phyloP scores from a whole-genome alignment of 2,113 vertebrate species.

The Plotosus lineatus region DNA sequence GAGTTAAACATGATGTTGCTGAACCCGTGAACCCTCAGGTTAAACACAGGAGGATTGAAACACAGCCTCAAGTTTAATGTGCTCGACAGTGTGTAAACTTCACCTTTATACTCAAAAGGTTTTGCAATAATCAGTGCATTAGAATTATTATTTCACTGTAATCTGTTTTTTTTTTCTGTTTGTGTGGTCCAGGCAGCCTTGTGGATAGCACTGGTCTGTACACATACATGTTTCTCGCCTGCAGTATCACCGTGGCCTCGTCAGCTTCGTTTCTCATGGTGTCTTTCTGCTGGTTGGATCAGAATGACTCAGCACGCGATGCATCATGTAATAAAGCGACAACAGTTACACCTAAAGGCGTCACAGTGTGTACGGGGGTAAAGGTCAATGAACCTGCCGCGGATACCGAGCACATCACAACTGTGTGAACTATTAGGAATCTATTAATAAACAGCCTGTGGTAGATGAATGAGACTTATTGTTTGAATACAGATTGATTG shows the following conservation, averaged over 20 bases:
- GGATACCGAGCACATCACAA: constrained; percentile 58
- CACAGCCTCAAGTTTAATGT: too few species aligned
- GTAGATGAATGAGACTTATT: neutral
- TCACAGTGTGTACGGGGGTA: constrained; percentile 61
- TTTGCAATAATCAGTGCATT: neutral
- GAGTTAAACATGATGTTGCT: neutral
- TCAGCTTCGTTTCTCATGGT: constrained; percentile 80
- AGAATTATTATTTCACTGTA: neutral
- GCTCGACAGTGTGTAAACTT: neutral
- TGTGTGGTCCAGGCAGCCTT: constrained; percentile 76
- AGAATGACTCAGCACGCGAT: constrained; percentile 50
- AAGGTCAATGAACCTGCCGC: constrained; percentile 45
- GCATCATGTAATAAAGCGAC: neutral
- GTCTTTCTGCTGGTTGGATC: constrained; percentile 76
- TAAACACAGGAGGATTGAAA: neutral
- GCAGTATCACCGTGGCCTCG: constrained; percentile 79
- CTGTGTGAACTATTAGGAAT: constrained; percentile 68
- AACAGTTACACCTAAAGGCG: constrained; percentile 7
- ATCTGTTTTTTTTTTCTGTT: neutral
- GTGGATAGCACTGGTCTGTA: constrained; percentile 80
- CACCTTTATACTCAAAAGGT: neutral
- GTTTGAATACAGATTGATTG: neutral
- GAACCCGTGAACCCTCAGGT: neutral
- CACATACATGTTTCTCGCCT: constrained; percentile 79
- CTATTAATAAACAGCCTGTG: neutral